Conservation (phyloP, 2,797 vertebrate species). For the Enteromius radiatus region DNA sequence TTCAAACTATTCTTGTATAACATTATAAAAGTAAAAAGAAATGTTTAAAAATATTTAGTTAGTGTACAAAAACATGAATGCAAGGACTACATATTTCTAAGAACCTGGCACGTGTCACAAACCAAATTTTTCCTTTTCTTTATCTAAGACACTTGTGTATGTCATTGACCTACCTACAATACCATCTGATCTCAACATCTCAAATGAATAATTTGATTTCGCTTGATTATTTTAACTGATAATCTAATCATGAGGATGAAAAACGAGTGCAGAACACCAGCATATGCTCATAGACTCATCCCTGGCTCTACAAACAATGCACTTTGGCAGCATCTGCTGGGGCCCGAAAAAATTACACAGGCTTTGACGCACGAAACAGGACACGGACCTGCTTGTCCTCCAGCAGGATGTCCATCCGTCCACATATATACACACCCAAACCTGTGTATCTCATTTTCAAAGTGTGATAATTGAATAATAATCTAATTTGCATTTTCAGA, state of each 20-base stretch:
- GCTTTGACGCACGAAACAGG: conserved; percentile 31
- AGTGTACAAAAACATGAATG: not conserved
- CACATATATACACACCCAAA: conserved; percentile 11
- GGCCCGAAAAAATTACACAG: conserved; percentile 79
- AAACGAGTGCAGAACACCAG: conserved; percentile 14
- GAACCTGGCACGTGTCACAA: not conserved
- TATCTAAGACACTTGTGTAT: not conserved
- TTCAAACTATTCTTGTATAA: too few relatives aligned
- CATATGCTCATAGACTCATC: conserved; percentile 12
- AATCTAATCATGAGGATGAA: conserved; percentile 20
- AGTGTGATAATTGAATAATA: conserved; percentile 62
- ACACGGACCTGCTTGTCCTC: conserved; percentile 40
- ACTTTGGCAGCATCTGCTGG: conserved; percentile 83
- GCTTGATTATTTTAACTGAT: not conserved
- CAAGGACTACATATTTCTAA: not conserved
- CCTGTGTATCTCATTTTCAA: conserved; percentile 41
- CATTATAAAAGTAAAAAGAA: too few relatives aligned
- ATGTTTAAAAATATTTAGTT: not conserved
- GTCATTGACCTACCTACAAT: not conserved
- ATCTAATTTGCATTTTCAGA: conserved; percentile 66
- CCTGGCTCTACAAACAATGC: conserved; percentile 51
- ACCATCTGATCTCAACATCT: conserved; percentile 1
- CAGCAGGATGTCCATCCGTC: conserved; percentile 9
- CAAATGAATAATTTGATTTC: not conserved
- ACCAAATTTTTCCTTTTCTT: not conserved